phyloP scores from a whole-genome alignment of 2,797 vertebrate genomes.

The Micrastur ruficollis region DNA sequence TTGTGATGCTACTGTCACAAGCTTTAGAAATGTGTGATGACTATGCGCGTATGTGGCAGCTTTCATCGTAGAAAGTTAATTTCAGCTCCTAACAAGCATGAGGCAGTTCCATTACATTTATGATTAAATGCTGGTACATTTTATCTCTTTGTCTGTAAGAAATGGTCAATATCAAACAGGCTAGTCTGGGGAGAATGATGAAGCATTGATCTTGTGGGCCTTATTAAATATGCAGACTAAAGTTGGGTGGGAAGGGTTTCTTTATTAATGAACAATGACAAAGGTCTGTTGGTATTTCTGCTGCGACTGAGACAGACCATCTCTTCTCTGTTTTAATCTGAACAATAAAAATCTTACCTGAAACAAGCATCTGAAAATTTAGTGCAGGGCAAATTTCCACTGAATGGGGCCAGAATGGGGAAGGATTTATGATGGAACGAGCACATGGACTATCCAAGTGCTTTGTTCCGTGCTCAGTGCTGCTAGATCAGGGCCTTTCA shows the following conservation, averaged over 20 bases:
- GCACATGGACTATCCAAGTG: not conserved
- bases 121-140: not conserved
- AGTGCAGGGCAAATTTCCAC: not conserved
- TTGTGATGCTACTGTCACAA: not conserved
- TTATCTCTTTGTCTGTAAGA: constrained; percentile 22
- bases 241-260: not conserved
- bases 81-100: not conserved
- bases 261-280: not conserved
- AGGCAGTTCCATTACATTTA: not conserved
- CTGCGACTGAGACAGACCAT: not conserved
- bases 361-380: not conserved
- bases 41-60: rapidly evolving
- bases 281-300: not conserved
- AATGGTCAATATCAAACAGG: constrained; percentile 7
- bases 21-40: not conserved
- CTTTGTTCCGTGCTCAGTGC: not conserved
- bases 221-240: not conserved
- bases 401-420: not conserved
- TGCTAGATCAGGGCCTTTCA: not conserved
- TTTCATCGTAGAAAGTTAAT: not conserved
- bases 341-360: not conserved
- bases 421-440: not conserved
- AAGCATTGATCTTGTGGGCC: not conserved
- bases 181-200: not conserved
- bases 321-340: not conserved